Conservation (phyloP, 2,113 vertebrate species). For the Actinemys pallida region DNA sequence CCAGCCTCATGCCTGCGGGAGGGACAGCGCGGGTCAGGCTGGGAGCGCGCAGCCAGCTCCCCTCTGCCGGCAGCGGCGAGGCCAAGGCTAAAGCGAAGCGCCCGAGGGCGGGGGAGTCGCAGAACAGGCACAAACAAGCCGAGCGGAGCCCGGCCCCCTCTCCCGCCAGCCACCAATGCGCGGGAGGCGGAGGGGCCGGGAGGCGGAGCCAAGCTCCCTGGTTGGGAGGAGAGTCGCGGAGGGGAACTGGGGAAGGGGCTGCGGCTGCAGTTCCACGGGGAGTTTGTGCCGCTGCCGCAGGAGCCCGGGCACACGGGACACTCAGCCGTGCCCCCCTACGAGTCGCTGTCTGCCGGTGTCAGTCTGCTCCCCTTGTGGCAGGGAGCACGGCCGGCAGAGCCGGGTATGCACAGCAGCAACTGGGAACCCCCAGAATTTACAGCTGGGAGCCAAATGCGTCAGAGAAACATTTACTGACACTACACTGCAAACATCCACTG, state of each 20-base stretch:
- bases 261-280: neutral
- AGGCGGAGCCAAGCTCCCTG: neutral
- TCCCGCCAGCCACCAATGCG: neutral
- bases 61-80: neutral
- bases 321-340: too few species aligned
- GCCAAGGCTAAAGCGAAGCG: neutral
- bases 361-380: neutral
- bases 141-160: neutral
- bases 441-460: neutral
- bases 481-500: neutral
- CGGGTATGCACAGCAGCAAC: neutral
- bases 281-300: neutral
- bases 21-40: neutral
- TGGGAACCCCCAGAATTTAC: too few species aligned
- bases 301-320: neutral
- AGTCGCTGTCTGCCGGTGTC: neutral
- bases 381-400: neutral
- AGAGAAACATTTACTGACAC: neutral
- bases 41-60: neutral
- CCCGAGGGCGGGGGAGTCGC: neutral
- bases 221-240: too few species aligned
- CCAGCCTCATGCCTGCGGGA: neutral
- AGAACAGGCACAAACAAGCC: neutral
- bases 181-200: neutral
- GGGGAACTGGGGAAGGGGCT: neutral